Conservation (phyloP, 2,797 vertebrate species). For the Novumbra hubbsi region DNA sequence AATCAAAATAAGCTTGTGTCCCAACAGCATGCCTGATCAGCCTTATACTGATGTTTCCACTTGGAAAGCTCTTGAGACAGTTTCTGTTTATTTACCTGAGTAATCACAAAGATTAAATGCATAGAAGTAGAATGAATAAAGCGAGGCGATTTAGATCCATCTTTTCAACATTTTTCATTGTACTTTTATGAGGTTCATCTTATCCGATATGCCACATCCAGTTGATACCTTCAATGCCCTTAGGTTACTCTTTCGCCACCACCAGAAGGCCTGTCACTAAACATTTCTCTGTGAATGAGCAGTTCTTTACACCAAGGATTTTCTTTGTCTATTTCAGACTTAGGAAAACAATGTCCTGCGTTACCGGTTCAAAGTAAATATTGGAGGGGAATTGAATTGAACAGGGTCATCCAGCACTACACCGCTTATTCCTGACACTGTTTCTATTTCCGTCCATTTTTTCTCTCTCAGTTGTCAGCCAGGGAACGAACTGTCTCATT, state of each 20-base stretch:
- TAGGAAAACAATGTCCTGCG: slow-evolving; percentile 19
- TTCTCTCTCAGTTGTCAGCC: slow-evolving; percentile 42
- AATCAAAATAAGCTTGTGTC: background rate
- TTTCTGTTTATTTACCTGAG: too few relatives aligned
- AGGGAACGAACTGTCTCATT: slow-evolving; percentile 56
- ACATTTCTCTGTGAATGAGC: background rate
- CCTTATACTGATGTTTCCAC: background rate
- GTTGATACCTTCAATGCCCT: too few relatives aligned
- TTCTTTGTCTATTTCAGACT: slow-evolving; percentile 12
- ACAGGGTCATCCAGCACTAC: slow-evolving; percentile 17
- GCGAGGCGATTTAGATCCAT: too few relatives aligned
- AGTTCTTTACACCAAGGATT: background rate
- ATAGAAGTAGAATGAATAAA: too few relatives aligned
- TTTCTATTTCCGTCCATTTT: slow-evolving; percentile 62
- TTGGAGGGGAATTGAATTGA: slow-evolving; percentile 32
- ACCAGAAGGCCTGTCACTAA: slow-evolving; percentile 34
- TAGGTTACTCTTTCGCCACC: slow-evolving; percentile 9
- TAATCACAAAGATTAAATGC: too few relatives aligned
- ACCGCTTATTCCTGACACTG: slow-evolving; percentile 48
- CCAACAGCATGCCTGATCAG: background rate
- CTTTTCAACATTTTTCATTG: too few relatives aligned
- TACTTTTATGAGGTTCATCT: too few relatives aligned
- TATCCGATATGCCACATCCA: too few relatives aligned
- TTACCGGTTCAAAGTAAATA: slow-evolving; percentile 42
- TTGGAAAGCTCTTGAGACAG: too few relatives aligned